Evolutionary conservation across 2,888 invertebrate genomes (phyloP).

Genomic region (Cloeon dipterum): DNA sequence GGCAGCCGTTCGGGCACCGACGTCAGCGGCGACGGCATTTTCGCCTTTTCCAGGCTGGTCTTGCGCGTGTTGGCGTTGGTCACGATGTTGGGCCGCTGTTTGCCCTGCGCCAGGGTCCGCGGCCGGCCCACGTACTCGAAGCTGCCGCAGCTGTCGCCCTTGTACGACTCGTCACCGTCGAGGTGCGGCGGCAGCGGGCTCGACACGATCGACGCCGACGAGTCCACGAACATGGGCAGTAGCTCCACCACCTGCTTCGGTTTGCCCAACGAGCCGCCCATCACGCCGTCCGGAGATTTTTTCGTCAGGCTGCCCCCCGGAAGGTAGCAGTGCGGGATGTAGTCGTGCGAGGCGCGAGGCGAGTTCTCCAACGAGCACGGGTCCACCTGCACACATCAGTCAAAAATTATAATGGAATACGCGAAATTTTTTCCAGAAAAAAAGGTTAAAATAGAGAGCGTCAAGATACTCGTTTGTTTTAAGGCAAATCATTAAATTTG

Average conservation of each 20-base stretch:
- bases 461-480: no score
- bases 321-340: conserved; percentile 24
- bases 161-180: conserved; percentile 35
- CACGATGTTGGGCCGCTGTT: conserved; percentile 12
- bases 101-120: conserved; percentile 13
- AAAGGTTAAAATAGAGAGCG: no score
- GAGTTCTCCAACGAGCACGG: conserved; percentile 21
- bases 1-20: neutral
- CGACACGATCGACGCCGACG: conserved; percentile 18
- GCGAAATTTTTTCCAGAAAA: conserved; percentile 14
- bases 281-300: neutral
- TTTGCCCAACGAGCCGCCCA: neutral
- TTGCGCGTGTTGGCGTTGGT: conserved; percentile 4
- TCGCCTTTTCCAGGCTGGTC: neutral
- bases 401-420: no score
- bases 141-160: conserved; percentile 36
- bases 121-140: conserved; percentile 32
- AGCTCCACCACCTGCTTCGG: conserved; percentile 1
- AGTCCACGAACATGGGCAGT: conserved; percentile 15
- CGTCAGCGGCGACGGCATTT: neutral
- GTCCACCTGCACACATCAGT: no score
- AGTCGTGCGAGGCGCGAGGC: conserved; percentile 23
- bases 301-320: conserved; percentile 4
- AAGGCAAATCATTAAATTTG: no score
- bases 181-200: conserved; percentile 29